Evolutionary conservation across 2,113 vertebrate genomes (phyloP).

Genomic region (Lophius piscatorius): DNA sequence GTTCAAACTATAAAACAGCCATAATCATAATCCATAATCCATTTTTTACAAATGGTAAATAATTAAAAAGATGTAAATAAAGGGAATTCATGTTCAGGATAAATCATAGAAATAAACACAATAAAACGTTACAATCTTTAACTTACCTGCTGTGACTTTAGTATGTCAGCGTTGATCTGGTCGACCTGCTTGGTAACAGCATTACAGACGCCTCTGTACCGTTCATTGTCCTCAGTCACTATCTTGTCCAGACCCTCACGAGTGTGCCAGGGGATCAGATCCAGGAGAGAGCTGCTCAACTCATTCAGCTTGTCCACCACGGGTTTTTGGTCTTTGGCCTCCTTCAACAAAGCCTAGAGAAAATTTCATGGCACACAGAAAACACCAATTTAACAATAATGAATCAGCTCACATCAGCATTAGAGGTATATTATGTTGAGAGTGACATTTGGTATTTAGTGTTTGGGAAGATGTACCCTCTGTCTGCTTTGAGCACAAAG

Average conservation of each 20-base stretch:
- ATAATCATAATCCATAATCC: too few species aligned
- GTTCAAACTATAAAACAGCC: constrained; percentile 88
- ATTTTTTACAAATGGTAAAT: too few species aligned
- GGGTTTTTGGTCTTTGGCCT: constrained; percentile 84
- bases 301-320: constrained; percentile 91
- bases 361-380: not conserved
- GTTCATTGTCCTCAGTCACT: constrained; percentile 89
- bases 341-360: constrained; percentile 85
- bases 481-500: constrained; percentile 85
- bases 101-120: too few species aligned
- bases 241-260: constrained; percentile 92
- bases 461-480: constrained; percentile 77
- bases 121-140: not conserved
- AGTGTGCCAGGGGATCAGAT: constrained; percentile 94
- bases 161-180: constrained; percentile 89
- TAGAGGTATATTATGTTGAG: too few species aligned
- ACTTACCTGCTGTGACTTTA: constrained; percentile 92
- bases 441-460: too few species aligned
- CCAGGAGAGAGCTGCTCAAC: constrained; percentile 88
- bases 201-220: constrained; percentile 85
- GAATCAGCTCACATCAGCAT: not conserved
- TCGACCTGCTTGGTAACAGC: constrained; percentile 87
- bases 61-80: too few species aligned
- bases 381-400: not conserved
- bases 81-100: too few species aligned